phyloP scores from a whole-genome alignment of 30 jellyfish, hydroid and myxozoan species.

The Pelagia noctiluca region DNA sequence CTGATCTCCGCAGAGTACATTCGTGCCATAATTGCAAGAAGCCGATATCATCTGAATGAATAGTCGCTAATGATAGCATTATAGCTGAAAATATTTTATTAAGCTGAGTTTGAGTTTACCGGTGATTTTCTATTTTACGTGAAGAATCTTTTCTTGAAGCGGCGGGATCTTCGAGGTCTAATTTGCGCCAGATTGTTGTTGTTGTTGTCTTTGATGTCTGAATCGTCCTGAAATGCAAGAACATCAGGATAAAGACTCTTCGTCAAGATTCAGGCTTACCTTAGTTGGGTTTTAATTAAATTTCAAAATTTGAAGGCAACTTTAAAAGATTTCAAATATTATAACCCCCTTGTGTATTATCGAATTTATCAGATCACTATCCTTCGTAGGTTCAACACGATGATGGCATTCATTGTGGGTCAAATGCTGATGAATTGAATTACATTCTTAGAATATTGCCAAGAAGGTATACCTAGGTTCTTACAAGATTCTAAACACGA shows the following conservation, averaged over 20 bases:
- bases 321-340: not conserved
- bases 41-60: too few relatives aligned
- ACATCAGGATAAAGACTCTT: not conserved
- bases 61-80: too few relatives aligned
- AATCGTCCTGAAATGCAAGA: constrained; percentile 60
- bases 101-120: too few relatives aligned
- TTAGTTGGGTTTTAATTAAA: not conserved
- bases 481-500: too few relatives aligned
- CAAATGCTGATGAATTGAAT: too few relatives aligned
- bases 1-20: too few relatives aligned
- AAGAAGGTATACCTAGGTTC: too few relatives aligned
- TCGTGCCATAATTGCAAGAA: too few relatives aligned
- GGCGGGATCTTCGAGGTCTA: not conserved
- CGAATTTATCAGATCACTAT: not conserved
- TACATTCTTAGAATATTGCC: too few relatives aligned
- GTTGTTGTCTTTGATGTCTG: constrained; percentile 61
- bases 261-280: not conserved
- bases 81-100: too few relatives aligned
- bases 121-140: too few relatives aligned
- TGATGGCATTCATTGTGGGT: not conserved
- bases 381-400: not conserved
- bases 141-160: too few relatives aligned
- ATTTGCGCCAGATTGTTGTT: constrained; percentile 15
- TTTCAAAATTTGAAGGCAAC: not conserved
- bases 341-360: not conserved